Conservation (phyloP, 1,140 invertebrate genomes). For the Rhopalosiphum padi region DNA sequence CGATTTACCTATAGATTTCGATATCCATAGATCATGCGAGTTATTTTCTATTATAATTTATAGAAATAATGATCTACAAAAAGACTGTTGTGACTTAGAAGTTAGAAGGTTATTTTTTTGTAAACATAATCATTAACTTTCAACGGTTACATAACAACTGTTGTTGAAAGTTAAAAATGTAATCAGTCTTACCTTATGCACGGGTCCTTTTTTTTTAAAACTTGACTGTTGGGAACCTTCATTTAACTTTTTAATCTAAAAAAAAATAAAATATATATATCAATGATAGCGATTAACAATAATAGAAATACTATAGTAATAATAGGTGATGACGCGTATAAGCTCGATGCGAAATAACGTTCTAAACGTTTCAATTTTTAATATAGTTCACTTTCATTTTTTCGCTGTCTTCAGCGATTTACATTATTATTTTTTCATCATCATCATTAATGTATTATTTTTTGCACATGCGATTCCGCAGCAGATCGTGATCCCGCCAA, state of each 20-base stretch:
- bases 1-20: too few relatives aligned
- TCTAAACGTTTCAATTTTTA: constrained; percentile 22
- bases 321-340: not conserved
- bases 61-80: constrained; percentile 9
- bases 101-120: not conserved
- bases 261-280: not conserved
- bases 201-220: not conserved
- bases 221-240: constrained; percentile 45
- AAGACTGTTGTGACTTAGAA: not conserved
- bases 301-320: not conserved
- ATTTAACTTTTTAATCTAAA: constrained; percentile 50
- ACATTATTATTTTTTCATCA: constrained; percentile 30
- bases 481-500: constrained; percentile 51
- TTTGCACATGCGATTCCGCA: not conserved
- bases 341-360: not conserved
- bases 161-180: constrained; percentile 1
- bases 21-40: not conserved
- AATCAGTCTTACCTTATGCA: not conserved
- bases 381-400: constrained; percentile 40
- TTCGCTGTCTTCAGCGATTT: not conserved
- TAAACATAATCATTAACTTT: not conserved
- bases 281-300: not conserved
- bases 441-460: constrained; percentile 14
- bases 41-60: not conserved
- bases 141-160: not conserved